phyloP scores from a whole-genome alignment of 2,797 vertebrate genomes.

The Falco cherrug region DNA sequence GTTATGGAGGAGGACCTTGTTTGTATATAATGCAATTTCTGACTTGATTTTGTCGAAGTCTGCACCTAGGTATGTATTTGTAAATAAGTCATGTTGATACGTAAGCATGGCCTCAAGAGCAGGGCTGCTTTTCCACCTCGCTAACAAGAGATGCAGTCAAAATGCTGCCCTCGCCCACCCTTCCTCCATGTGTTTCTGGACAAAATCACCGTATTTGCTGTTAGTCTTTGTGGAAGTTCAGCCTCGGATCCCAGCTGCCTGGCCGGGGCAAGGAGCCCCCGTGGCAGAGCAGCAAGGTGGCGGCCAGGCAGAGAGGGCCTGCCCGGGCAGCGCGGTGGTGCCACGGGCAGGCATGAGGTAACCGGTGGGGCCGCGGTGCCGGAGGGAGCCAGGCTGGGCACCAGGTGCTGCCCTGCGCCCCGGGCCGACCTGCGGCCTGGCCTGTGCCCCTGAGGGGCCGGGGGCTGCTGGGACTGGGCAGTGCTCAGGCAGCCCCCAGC shows the following conservation, averaged over 20 bases:
- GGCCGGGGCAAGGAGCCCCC: not conserved
- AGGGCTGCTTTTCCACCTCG: not conserved
- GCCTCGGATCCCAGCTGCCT: not conserved
- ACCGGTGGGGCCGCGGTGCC: fast-evolving
- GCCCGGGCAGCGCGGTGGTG: not conserved
- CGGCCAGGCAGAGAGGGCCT: not conserved
- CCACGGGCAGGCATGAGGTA: fast-evolving
- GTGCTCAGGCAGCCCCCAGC: not conserved
- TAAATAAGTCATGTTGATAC: fast-evolving
- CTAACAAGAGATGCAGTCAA: not conserved
- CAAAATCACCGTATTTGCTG: fast-evolving
- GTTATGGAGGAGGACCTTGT: not conserved
- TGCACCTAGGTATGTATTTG: not conserved
- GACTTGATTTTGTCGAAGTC: not conserved
- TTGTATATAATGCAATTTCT: not conserved
- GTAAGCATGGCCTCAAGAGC: not conserved
- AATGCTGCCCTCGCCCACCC: too few species aligned
- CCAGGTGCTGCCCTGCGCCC: fast-evolving
- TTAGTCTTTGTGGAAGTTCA: not conserved
- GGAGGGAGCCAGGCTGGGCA: not conserved
- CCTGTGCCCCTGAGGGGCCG: not conserved
- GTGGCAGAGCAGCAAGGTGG: not conserved
- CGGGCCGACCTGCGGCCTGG: not conserved
- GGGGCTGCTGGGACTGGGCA: too few species aligned
- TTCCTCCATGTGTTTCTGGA: not conserved